phyloP scores from a whole-genome alignment of 2,888 invertebrate species.

The Drosophila nr. medialis region DNA sequence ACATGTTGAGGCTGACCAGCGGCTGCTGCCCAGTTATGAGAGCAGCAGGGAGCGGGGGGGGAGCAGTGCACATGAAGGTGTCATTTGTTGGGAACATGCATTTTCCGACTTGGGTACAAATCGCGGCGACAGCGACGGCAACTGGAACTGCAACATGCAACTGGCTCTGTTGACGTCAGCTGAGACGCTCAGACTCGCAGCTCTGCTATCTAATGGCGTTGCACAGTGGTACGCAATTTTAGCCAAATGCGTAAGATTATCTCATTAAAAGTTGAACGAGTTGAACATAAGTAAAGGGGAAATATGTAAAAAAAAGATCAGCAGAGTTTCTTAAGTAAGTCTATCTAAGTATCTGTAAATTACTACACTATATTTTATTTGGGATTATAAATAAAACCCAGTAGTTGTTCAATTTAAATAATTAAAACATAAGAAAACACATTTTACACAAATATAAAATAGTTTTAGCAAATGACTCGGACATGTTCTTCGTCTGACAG shows the following conservation, averaged over 20 bases:
- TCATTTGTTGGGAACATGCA: slow-evolving; percentile 82
- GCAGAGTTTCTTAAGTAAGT: too few species aligned
- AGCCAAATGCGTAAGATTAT: neutral
- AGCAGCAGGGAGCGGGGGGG: neutral
- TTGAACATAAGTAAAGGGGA: neutral
- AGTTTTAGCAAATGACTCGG: neutral
- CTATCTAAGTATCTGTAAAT: too few species aligned
- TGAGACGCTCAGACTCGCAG: slow-evolving; percentile 23
- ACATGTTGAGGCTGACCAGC: slow-evolving; percentile 54
- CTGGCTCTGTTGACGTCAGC: slow-evolving; percentile 36
- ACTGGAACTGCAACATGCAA: slow-evolving; percentile 52
- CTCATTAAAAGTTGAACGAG: neutral
- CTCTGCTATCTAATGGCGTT: slow-evolving; percentile 52
- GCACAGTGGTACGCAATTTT: slow-evolving; percentile 50
- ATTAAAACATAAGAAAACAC: neutral
- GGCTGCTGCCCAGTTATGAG: slow-evolving; percentile 63
- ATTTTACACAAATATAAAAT: too few species aligned
- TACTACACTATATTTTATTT: too few species aligned
- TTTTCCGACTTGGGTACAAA: slow-evolving; percentile 80
- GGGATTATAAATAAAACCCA: neutral
- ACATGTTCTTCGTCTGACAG: too few species aligned
- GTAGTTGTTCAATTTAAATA: neutral
- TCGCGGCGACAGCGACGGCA: slow-evolving; percentile 70
- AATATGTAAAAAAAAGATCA: neutral
- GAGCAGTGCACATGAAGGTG: slow-evolving; percentile 74